A percentile compares a stretch with the other conserved stretches of the same genome.
Evolutionary conservation across 2,797 vertebrate genomes (phyloP).

Genomic region (Holocentrus rufus): DNA sequence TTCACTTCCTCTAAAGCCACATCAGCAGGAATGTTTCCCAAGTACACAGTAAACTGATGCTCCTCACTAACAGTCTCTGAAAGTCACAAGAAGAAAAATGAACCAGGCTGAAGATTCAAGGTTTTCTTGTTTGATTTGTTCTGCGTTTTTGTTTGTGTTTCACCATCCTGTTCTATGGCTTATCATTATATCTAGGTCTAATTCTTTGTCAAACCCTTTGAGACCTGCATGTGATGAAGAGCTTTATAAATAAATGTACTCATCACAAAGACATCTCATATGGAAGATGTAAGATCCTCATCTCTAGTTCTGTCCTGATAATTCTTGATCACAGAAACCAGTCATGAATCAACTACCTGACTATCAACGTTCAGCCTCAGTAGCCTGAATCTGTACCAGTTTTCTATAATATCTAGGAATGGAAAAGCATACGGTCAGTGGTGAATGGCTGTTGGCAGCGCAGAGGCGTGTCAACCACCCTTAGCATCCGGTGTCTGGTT

Average conservation of each 20-base stretch:
- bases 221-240: no score
- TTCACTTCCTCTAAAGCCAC: constrained; percentile 75
- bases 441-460: constrained; percentile 55
- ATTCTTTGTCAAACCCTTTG: no score
- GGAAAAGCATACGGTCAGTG: constrained; percentile 52
- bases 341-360: no score
- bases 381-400: background rate
- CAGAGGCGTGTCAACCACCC: constrained; percentile 58
- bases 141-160: no score
- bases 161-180: no score
- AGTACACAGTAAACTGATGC: constrained; percentile 74
- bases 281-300: no score
- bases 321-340: no score
- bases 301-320: no score
- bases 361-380: no score
- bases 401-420: background rate
- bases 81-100: background rate
- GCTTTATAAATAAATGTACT: no score
- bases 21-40: constrained; percentile 81
- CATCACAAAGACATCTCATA: no score
- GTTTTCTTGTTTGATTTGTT: background rate
- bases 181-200: no score
- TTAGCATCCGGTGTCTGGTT: constrained; percentile 62
- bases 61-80: constrained; percentile 75
- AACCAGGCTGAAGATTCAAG: background rate